A percentile compares a stretch with the other conserved stretches of the same genome.
Evolutionary conservation across 2,113 vertebrate species (phyloP).

Genomic region (Microcebus tavaratra): DNA sequence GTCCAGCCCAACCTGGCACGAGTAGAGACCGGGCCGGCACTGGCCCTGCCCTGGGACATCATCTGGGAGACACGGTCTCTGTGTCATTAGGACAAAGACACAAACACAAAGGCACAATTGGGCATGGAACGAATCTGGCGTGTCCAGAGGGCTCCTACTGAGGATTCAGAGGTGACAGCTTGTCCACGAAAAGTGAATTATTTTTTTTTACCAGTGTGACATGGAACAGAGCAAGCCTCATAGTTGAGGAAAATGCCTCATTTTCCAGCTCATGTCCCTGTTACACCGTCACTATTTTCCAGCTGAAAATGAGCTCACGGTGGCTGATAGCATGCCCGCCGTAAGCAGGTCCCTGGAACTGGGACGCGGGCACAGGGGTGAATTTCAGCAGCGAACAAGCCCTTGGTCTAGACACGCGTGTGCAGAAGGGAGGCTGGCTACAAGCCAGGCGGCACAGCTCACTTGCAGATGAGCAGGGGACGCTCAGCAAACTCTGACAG

Average conservation of each 20-base stretch:
- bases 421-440: too few relatives aligned
- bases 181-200: too few relatives aligned
- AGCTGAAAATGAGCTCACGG: background rate
- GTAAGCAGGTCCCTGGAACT: fast-evolving
- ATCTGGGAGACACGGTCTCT: background rate
- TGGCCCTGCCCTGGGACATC: background rate
- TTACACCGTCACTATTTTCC: too few relatives aligned
- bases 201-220: background rate
- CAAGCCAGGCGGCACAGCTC: too few relatives aligned
- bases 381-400: background rate
- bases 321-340: fast-evolving
- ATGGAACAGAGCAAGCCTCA: fast-evolving
- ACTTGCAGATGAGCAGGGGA: fast-evolving
- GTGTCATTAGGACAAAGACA: fast-evolving
- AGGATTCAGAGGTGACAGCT: too few relatives aligned
- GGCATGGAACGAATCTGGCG: fast-evolving
- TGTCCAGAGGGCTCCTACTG: background rate
- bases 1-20: fast-evolving
- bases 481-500: fast-evolving
- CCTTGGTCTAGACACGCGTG: fast-evolving
- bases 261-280: too few relatives aligned
- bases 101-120: fast-evolving
- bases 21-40: fast-evolving
- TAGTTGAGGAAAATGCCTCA: fast-evolving
- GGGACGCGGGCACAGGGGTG: background rate